A percentile compares a stretch with the other conserved stretches of the same genome.
Conservation (phyloP, 2,797 vertebrate species). For the Pitangus sulphuratus region DNA sequence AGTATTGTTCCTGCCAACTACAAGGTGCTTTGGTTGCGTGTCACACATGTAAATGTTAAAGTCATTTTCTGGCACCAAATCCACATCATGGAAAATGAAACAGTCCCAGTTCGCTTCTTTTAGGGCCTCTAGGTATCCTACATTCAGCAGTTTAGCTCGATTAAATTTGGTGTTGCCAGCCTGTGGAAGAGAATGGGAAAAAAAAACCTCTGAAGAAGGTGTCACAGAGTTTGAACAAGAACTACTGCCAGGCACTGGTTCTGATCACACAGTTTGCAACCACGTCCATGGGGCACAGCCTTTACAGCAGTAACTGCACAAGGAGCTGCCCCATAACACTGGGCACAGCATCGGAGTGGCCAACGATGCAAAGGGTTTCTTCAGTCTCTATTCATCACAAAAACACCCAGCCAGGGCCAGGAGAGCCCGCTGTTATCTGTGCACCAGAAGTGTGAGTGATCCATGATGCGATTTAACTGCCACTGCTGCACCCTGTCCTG, state of each 20-base stretch:
- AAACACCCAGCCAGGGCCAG: background rate
- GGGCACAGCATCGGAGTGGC: background rate
- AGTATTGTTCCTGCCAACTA: constrained; percentile 94
- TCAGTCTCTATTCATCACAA: background rate
- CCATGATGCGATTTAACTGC: background rate
- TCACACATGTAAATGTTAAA: constrained; percentile 90
- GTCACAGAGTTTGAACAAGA: background rate
- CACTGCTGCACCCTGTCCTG: background rate
- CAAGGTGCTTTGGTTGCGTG: constrained; percentile 91
- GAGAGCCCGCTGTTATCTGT: background rate
- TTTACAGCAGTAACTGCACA: background rate
- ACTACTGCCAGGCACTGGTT: background rate
- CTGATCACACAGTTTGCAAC: rapidly evolving
- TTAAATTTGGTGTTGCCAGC: constrained; percentile 90
- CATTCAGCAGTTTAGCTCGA: constrained; percentile 93
- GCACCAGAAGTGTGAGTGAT: background rate
- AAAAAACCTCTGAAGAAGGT: background rate
- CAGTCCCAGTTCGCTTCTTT: constrained; percentile 93
- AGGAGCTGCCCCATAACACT: rapidly evolving
- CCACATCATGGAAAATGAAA: constrained; percentile 97
- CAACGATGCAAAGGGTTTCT: background rate
- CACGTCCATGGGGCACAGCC: rapidly evolving
- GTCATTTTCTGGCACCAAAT: constrained; percentile 96
- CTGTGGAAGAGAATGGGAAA: constrained; percentile 68
- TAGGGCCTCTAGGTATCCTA: constrained; percentile 93